These are phyloP conservation scores for Diadophis punctatus DNA, from an alignment of 2,113 vertebrate species.

Conservation along the genomic window DNA sequence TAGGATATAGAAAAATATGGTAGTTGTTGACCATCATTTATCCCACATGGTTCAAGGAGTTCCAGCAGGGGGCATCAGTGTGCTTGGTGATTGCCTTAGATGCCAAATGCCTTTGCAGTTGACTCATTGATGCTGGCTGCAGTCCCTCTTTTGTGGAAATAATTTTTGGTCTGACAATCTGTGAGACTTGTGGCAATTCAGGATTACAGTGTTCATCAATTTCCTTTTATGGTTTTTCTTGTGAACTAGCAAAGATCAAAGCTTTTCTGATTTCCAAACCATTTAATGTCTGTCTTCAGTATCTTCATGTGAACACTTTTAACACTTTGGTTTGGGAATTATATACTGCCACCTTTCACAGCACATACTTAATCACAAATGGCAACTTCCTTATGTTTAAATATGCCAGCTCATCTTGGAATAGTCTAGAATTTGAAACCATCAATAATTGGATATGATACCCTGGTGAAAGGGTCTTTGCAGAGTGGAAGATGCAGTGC, in stretches of 20 bases:
- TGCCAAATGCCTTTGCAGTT: conserved; percentile 33
- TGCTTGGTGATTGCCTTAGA: conserved; percentile 13
- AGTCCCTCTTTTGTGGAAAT: not conserved
- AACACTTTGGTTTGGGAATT: not conserved
- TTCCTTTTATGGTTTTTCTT: conserved; percentile 41
- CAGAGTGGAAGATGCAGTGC: not conserved
- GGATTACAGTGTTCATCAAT: conserved; percentile 48
- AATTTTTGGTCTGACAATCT: conserved; percentile 9
- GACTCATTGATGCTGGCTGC: not conserved
- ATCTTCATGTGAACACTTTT: not conserved
- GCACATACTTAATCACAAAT: not conserved
- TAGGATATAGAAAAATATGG: too few species aligned
- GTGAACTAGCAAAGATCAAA: conserved; percentile 36
- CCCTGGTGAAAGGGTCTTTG: not conserved
- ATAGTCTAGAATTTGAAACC: not conserved
- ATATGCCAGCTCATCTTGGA: not conserved
- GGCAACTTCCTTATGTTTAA: not conserved
- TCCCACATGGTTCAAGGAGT: conserved; percentile 41
- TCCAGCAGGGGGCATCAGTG: conserved; percentile 56
- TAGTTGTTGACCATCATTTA: conserved; percentile 54
- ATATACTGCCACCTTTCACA: not conserved
- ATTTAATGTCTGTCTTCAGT: not conserved
- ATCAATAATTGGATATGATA: not conserved
- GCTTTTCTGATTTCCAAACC: conserved; percentile 27
- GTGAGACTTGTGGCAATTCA: conserved; percentile 32